Conservation (phyloP, 2,888 invertebrate genomes). For the Macroteleia sp. region DNA sequence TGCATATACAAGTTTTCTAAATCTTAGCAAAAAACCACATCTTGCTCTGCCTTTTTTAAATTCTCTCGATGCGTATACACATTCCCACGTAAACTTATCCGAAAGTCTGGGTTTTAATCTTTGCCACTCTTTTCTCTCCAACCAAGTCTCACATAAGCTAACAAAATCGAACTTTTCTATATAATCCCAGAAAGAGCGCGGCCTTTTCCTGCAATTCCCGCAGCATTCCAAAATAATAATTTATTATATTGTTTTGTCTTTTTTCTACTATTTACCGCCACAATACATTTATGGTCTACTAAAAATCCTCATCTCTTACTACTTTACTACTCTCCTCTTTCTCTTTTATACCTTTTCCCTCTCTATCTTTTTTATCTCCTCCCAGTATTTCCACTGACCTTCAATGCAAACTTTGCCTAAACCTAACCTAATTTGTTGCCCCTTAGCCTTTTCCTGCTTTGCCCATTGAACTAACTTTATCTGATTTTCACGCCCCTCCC, state of each 20-base stretch:
- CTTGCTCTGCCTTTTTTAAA: no score
- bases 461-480: no score
- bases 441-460: slow-evolving; percentile 21
- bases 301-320: not conserved
- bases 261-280: not conserved
- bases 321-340: no score
- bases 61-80: no score
- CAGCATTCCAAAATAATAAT: slow-evolving; percentile 54
- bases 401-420: not conserved
- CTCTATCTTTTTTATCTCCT: not conserved
- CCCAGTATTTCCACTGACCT: not conserved
- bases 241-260: slow-evolving; percentile 1
- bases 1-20: no score
- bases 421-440: not conserved
- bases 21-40: no score
- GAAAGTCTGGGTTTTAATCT: slow-evolving; percentile 15
- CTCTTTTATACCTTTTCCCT: not conserved
- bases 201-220: slow-evolving; percentile 50
- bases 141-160: slow-evolving; percentile 65
- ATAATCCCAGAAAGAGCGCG: not conserved
- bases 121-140: slow-evolving; percentile 48
- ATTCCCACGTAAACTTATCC: slow-evolving; percentile 8
- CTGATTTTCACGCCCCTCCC: no score
- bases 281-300: not conserved
- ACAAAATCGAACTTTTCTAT: slow-evolving; percentile 37